Evolutionary conservation across 1,140 invertebrate genomes (phyloP), one percentile per base, ranked within the genome.

Genomic region (Coelopa frigida): DNA sequence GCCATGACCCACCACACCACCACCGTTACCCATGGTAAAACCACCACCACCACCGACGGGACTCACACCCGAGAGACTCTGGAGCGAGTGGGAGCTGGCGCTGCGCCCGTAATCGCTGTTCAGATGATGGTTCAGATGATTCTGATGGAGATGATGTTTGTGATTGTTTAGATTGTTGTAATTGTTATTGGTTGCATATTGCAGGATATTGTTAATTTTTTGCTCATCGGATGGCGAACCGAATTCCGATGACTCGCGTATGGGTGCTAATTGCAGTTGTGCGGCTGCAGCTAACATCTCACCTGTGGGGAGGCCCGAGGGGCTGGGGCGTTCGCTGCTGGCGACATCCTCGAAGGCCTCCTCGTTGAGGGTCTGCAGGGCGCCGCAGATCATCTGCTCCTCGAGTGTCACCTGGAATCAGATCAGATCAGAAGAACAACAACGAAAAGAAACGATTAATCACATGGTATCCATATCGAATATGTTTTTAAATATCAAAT

Each of bases 341-440:
- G 87, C 64, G 17, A 87, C 85, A 72, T 94, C 89, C 72, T 94
- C 89, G 67, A 84, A 80, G 0, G 89, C 89, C 70, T 93, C 89
- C 74, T 94, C 89, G 61, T 91, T 94, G 4, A 94, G 74, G 0
- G 89, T 90, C 71, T 93, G 89, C 24, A 94, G 70, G 1, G 89
- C 89, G 46, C 89, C 89, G 65, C 87, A 89, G 54, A 94, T 93
- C 87, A 93, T 90, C 70, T 92, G 88, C 61, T 94, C 89, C 71
- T 94, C 90, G 49, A 94, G 72, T 0, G 89, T 92, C 26, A 94
- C 87, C 90, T 93, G 53, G 7, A 50, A n/a, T 10, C 27, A 14
- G 27, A 14, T 29, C 14, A 10, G 27, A 29, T 29, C 27, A 29
- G 27, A 29, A 10, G 14, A 29, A 29, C 14, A 29, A 29, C 8